A percentile compares a stretch with the other conserved stretches of the same genome.
Evolutionary conservation across 2,888 invertebrate species (phyloP).

Genomic region (Noctua fimbriata): DNA sequence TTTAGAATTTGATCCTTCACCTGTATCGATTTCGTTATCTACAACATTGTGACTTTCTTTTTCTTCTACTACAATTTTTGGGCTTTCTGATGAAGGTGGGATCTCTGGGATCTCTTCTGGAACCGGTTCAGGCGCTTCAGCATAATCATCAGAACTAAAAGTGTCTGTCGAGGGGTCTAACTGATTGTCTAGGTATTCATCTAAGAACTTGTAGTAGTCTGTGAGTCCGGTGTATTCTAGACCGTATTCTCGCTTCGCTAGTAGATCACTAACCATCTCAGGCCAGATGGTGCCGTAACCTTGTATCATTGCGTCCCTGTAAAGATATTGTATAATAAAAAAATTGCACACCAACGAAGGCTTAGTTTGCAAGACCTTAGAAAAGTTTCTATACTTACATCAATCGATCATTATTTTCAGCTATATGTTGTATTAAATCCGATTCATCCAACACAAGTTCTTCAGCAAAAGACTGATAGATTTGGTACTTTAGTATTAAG

Average conservation of each 20-base stretch:
- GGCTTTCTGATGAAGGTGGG: slow-evolving; percentile 64
- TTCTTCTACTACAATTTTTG: slow-evolving; percentile 40
- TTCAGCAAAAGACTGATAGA: slow-evolving; percentile 88
- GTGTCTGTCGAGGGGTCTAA: slow-evolving; percentile 79
- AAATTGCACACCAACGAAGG: not conserved
- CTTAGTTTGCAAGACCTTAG: not conserved
- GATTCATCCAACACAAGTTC: slow-evolving; percentile 85
- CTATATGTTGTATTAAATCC: slow-evolving; percentile 84
- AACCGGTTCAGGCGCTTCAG: slow-evolving; percentile 77
- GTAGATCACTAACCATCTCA: slow-evolving; percentile 86
- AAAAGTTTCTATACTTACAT: slow-evolving; percentile 78
- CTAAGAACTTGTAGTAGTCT: slow-evolving; percentile 89
- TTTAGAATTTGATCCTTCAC: slow-evolving; percentile 78
- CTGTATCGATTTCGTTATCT: slow-evolving; percentile 82
- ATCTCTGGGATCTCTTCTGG: slow-evolving; percentile 80
- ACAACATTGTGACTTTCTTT: slow-evolving; percentile 68
- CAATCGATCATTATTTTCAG: slow-evolving; percentile 82
- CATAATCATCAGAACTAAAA: slow-evolving; percentile 78
- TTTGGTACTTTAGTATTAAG: slow-evolving; percentile 90
- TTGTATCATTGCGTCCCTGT: slow-evolving; percentile 86
- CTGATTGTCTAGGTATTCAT: slow-evolving; percentile 89
- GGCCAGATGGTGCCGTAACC: slow-evolving; percentile 86
- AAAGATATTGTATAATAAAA: slow-evolving; percentile 36
- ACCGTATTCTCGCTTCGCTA: slow-evolving; percentile 86
- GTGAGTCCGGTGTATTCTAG: slow-evolving; percentile 88